Percentiles rank a stretch among this genome's conserved stretches.
These are phyloP conservation scores for Acrocephalus kingi DNA, from an alignment of 2,113 vertebrate species.

Conservation along the genomic window DNA sequence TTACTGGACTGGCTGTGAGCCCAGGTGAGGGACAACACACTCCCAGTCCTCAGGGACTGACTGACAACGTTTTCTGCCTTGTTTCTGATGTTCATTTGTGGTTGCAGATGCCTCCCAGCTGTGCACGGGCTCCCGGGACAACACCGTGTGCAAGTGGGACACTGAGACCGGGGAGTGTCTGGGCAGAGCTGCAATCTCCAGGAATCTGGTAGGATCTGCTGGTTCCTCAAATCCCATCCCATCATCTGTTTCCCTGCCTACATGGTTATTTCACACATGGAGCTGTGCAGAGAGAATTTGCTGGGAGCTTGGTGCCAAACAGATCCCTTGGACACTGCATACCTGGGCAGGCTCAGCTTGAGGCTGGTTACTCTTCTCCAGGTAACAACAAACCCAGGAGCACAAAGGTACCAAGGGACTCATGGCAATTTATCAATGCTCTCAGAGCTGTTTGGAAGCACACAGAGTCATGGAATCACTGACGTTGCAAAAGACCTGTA, in stretches of 20 bases:
- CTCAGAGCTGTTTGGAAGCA: background rate
- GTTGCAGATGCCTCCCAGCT: constrained; percentile 82
- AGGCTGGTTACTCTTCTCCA: background rate
- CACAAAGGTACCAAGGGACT: background rate
- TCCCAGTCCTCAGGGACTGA: background rate
- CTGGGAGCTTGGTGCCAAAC: background rate
- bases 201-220: constrained; percentile 85
- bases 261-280: rapidly evolving
- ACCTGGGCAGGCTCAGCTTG: background rate
- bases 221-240: background rate
- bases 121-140: constrained; percentile 93
- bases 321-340: background rate
- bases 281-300: background rate
- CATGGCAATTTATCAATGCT: rapidly evolving
- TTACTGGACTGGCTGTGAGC: constrained; percentile 90
- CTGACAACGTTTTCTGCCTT: background rate
- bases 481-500: background rate
- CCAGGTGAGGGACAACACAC: constrained; percentile 73
- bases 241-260: rapidly evolving
- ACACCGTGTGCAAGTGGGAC: constrained; percentile 92
- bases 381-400: background rate
- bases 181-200: constrained; percentile 83
- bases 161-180: constrained; percentile 83
- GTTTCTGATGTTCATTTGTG: background rate
- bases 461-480: background rate